phyloP scores from a whole-genome alignment of 2,888 invertebrate species.

The Callimorpha dominula region DNA sequence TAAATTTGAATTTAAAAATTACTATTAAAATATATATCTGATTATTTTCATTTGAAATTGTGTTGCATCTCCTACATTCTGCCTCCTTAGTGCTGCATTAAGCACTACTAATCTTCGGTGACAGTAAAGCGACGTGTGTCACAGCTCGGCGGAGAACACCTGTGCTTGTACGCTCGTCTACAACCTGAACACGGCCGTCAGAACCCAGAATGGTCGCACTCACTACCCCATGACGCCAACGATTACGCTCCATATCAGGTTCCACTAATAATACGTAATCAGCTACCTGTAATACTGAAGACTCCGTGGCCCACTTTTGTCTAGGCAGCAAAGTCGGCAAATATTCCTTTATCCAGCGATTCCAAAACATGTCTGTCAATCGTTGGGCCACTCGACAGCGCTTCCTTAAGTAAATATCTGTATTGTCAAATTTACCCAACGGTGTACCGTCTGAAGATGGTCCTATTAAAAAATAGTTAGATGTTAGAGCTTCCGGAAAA shows the following conservation, averaged over 20 bases:
- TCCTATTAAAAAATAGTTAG: conserved; percentile 1
- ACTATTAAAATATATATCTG: too few relatives aligned
- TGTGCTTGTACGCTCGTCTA: background rate
- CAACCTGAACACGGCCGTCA: background rate
- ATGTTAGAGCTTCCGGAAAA: background rate
- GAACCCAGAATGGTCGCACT: background rate
- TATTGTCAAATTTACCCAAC: background rate
- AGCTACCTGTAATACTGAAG: too few relatives aligned
- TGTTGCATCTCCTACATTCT: too few relatives aligned
- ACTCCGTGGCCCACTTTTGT: background rate
- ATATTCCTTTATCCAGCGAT: background rate
- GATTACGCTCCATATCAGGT: background rate
- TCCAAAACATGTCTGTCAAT: too few relatives aligned
- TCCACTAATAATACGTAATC: background rate
- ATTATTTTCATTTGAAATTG: too few relatives aligned
- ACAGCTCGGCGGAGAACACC: too few relatives aligned
- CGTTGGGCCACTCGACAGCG: background rate
- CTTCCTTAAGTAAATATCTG: background rate
- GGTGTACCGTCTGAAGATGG: background rate
- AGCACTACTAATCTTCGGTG: too few relatives aligned
- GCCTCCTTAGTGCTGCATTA: too few relatives aligned
- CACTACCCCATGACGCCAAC: conserved; percentile 4
- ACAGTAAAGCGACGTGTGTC: too few relatives aligned
- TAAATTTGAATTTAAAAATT: too few relatives aligned
- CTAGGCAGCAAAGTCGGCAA: conserved; percentile 10